A percentile compares a stretch with the other conserved stretches of the same genome.
These are phyloP conservation scores for Agrotis segetum DNA, from an alignment of 2,888 invertebrate species.

Conservation along the genomic window DNA sequence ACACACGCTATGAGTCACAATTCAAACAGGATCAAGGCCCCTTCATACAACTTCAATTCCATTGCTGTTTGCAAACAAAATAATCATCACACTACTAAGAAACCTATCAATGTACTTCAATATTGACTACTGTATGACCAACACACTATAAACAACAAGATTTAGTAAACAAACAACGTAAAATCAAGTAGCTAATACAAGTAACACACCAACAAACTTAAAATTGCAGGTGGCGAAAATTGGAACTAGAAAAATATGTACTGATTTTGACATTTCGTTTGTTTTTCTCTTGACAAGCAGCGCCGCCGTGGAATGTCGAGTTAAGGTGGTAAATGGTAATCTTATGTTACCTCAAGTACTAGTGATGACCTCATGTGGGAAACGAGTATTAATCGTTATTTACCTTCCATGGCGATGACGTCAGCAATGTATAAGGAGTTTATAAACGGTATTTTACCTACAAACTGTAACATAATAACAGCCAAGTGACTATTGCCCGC, in stretches of 20 bases:
- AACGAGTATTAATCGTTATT: slow-evolving; percentile 42
- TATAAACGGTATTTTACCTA: slow-evolving; percentile 5
- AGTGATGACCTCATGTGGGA: slow-evolving; percentile 61
- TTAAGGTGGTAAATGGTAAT: slow-evolving; percentile 28
- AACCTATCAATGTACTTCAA: slow-evolving; percentile 21
- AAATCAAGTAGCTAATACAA: slow-evolving; percentile 21
- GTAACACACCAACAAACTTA: slow-evolving; percentile 6
- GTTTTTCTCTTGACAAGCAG: slow-evolving; percentile 26
- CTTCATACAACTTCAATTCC: slow-evolving; percentile 36
- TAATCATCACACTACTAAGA: slow-evolving; percentile 25
- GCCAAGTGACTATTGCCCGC: too few species aligned
- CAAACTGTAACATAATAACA: too few species aligned
- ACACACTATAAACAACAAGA: slow-evolving; percentile 30
- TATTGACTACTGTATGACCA: slow-evolving; percentile 14
- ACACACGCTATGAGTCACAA: slow-evolving; percentile 40
- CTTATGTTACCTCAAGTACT: slow-evolving; percentile 33
- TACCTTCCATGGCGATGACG: slow-evolving; percentile 52
- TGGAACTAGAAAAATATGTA: slow-evolving; percentile 8
- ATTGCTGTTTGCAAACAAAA: slow-evolving; percentile 23
- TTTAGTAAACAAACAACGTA: slow-evolving; percentile 52
- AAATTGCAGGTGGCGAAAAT: slow-evolving; percentile 11
- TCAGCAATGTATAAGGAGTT: slow-evolving; percentile 33
- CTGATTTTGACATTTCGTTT: slow-evolving; percentile 4
- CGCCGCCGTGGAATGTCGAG: slow-evolving; percentile 21
- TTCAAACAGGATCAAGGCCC: slow-evolving; percentile 38